These are phyloP conservation scores for Melipona quadrifasciata DNA, from an alignment of 1,140 invertebrate genomes.

Conservation along the genomic window DNA sequence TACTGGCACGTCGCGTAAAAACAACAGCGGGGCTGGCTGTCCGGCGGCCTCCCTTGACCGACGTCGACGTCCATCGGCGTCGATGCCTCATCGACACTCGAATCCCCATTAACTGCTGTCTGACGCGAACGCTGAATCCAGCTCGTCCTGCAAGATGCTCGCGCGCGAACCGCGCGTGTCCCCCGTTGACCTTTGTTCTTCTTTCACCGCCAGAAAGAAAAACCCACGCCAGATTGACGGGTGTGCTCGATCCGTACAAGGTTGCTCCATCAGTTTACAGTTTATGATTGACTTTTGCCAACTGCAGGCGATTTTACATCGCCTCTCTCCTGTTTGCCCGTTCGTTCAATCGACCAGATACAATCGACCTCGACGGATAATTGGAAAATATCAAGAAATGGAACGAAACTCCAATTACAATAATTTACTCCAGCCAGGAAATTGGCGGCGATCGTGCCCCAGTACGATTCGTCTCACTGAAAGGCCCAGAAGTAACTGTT, in stretches of 20 bases:
- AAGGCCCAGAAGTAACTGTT: too few species aligned
- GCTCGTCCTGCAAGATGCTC: conserved; percentile 40
- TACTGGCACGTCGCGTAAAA: conserved; percentile 79
- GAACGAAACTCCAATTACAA: neutral
- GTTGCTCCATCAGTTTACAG: neutral
- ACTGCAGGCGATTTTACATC: neutral
- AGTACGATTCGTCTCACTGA: too few species aligned
- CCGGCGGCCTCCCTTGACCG: conserved; percentile 66
- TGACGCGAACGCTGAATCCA: conserved; percentile 66
- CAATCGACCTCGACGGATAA: too few species aligned
- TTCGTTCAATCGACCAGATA: too few species aligned
- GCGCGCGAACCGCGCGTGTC: neutral
- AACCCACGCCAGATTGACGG: too few species aligned
- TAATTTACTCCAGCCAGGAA: neutral
- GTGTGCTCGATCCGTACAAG: too few species aligned
- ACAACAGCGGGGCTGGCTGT: conserved; percentile 63
- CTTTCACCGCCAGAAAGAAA: neutral
- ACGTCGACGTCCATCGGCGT: conserved; percentile 73
- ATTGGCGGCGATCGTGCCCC: too few species aligned
- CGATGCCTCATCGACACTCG: conserved; percentile 77
- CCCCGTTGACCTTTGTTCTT: conserved; percentile 43
- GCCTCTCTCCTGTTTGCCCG: too few species aligned
- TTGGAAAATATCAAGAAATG: too few species aligned
- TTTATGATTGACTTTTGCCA: neutral
- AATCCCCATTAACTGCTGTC: conserved; percentile 65